Conservation (phyloP, 2,888 invertebrate genomes). For the Ochropacha duplaris region DNA sequence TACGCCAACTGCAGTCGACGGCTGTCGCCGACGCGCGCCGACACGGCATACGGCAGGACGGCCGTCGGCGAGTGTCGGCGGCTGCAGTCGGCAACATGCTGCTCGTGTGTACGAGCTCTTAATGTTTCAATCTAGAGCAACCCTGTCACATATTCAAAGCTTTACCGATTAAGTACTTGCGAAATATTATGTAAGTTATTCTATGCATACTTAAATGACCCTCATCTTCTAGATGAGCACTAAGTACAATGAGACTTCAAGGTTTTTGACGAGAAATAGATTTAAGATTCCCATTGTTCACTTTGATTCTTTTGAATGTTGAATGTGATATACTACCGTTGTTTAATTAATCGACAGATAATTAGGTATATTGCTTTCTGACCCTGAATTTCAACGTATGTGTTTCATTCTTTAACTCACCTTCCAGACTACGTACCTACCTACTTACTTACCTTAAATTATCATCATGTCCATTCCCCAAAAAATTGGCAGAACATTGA, state of each 20-base stretch:
- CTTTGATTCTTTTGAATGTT: constrained; percentile 6
- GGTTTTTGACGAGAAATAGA: constrained; percentile 33
- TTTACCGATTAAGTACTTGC: constrained; percentile 5
- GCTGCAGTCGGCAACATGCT: too few relatives aligned
- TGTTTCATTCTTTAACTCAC: neutral
- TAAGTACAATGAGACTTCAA: constrained; percentile 27
- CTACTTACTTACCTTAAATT: neutral
- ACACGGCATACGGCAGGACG: too few relatives aligned
- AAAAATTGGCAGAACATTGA: too few relatives aligned
- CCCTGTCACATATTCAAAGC: constrained; percentile 13
- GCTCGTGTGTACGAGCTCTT: constrained; percentile 17
- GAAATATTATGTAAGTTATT: constrained; percentile 3
- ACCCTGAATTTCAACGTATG: neutral
- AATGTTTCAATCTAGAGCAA: constrained; percentile 11
- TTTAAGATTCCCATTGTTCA: constrained; percentile 36
- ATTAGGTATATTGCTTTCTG: neutral
- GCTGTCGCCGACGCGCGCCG: too few relatives aligned
- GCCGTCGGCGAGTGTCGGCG: too few relatives aligned
- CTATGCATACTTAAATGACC: constrained; percentile 5
- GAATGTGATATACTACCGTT: neutral
- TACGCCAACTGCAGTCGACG: too few relatives aligned
- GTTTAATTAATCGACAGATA: too few relatives aligned
- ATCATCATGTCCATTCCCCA: too few relatives aligned
- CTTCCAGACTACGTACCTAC: neutral
- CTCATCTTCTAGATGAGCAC: constrained; percentile 17